Base-by-base conservation (phyloP, 2,113 vertebrate genomes). In the Crocuta crocuta region DNA sequence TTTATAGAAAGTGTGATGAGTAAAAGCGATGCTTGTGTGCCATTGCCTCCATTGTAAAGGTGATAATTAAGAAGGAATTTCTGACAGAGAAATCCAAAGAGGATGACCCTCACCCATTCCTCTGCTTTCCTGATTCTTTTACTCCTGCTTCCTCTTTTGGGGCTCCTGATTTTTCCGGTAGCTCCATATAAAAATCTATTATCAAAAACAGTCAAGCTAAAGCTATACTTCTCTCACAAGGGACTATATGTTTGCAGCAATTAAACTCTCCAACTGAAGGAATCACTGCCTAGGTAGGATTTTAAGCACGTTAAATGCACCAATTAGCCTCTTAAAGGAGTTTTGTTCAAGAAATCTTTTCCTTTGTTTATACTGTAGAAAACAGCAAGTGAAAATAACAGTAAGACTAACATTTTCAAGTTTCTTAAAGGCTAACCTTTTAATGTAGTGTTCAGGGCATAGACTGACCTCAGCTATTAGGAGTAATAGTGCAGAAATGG, bases 131-230 rank as follows among this genome's bases (percentile, higher is more conserved):
- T 13, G 28, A 2, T 89, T 68, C 3, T 65, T 80, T 82, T 48
- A 45, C 35, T 48, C 19, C 26, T 58, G 8, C 48, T 85, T 91
- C 19, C 26, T 58, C 24, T 94, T 88, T 79, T 33, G 90, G 70
- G 35, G 28, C 70, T 88, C 26, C 50, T 83, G 73, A 78, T 93
- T 55, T 92, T 92, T 65, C 50, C 71, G 24, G 68, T 68, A 68
- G 28, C 39, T 74, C 50, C 21, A 15, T 19, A 74, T 50, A 89
- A 92, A 97, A 94, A 33, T 16, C 31, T 68, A 65, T 91, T 97
- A 96, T 83, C 83, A 86, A 89, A 97, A 89, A 50, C 85, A 68
- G 31, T 93, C 33, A 63, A 94, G n/a, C 48, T 87, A 92, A 96
- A 71, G 45, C 63, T 10, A 76, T 33, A 50, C 35, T 90, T 95